phyloP scores from a whole-genome alignment of 2,888 invertebrate species.

The Pherbina coryleti region DNA sequence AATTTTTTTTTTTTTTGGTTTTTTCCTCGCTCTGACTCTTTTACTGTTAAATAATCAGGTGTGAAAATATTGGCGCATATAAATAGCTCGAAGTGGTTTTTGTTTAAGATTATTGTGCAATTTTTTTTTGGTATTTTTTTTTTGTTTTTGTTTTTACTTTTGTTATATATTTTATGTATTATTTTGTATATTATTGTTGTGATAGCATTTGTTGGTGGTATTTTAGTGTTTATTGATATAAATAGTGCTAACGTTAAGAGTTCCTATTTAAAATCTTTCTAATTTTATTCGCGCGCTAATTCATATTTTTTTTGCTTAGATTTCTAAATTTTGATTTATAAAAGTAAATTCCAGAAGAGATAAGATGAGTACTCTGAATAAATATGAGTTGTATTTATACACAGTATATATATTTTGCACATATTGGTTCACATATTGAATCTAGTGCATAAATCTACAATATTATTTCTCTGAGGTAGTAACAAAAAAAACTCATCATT shows the following conservation, averaged over 20 bases:
- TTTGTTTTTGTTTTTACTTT: background rate
- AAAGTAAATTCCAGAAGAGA: too few species aligned
- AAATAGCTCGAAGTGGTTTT: background rate
- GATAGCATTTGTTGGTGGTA: background rate
- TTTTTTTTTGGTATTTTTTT: background rate
- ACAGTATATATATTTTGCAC: too few species aligned
- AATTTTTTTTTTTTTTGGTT: background rate
- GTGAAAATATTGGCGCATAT: background rate
- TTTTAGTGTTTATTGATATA: background rate
- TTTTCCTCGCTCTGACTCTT: background rate
- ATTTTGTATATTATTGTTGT: background rate
- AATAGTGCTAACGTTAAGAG: background rate
- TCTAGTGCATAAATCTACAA: too few species aligned
- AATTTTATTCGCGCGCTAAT: background rate
- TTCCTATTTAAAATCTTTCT: background rate
- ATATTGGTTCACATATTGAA: too few species aligned
- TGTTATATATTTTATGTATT: background rate
- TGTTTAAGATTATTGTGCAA: slow-evolving; percentile 20
- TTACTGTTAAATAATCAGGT: background rate
- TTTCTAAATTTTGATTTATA: too few species aligned
- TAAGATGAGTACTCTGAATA: too few species aligned
- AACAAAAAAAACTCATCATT: too few species aligned
- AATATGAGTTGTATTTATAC: too few species aligned
- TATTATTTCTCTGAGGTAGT: too few species aligned
- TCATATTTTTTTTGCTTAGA: too few species aligned